Conservation (phyloP, 2,113 vertebrate genomes). For the Paedocypris sp. region DNA sequence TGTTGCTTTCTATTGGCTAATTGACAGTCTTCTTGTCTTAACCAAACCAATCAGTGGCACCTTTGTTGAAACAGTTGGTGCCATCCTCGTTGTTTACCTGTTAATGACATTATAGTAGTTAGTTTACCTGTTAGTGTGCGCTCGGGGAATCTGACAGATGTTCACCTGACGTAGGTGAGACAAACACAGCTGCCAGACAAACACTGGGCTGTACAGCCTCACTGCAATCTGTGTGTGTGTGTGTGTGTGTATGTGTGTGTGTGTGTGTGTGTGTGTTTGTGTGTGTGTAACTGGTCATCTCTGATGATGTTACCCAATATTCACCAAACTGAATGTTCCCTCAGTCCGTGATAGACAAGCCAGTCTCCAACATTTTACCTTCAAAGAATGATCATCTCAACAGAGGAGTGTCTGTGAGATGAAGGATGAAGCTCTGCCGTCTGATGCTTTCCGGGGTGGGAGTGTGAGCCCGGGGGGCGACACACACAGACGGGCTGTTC, state of each 20-base stretch:
- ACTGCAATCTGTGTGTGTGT: too few relatives aligned
- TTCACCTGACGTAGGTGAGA: constrained; percentile 7
- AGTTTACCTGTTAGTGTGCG: too few relatives aligned
- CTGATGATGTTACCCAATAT: too few relatives aligned
- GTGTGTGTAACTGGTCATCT: too few relatives aligned
- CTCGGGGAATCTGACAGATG: constrained; percentile 46
- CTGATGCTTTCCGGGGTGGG: constrained; percentile 29
- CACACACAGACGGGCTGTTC: constrained; percentile 60
- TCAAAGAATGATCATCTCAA: not conserved
- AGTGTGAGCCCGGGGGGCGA: constrained; percentile 44
- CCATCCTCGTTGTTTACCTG: constrained; percentile 53
- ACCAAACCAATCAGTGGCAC: constrained; percentile 46
- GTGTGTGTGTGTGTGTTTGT: too few relatives aligned
- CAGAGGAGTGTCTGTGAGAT: constrained; percentile 18
- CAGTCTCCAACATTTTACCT: not conserved
- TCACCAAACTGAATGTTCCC: not conserved
- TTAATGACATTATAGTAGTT: constrained; percentile 59
- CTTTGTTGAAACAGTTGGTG: constrained; percentile 33
- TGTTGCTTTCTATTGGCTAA: too few relatives aligned
- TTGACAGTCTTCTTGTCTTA: too few relatives aligned
- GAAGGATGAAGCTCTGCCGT: constrained; percentile 27
- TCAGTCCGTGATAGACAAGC: not conserved
- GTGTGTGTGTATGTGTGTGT: not conserved
- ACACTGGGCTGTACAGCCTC: too few relatives aligned
- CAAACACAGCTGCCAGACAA: too few relatives aligned